Evolutionary conservation across 1,140 invertebrate genomes (phyloP), one percentile per base, ranked within the genome.

Genomic region (Drosophila serrata): DNA sequence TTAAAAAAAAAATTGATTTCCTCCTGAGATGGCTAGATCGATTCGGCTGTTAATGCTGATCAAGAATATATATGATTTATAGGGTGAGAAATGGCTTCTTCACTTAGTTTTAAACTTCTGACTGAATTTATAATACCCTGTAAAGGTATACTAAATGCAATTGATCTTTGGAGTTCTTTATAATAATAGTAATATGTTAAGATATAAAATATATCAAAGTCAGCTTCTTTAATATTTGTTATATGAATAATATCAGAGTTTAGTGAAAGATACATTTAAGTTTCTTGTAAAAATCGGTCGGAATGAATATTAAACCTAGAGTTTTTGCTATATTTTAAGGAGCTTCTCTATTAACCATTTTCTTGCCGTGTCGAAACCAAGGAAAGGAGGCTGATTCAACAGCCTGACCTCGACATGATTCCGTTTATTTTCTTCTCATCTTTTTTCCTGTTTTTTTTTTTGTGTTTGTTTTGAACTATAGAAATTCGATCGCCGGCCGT

Each of bases 401-500:
- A 67, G 24, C 29, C 74, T 76, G 74, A 64, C 62, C 74, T 72
- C 68, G 64, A 75, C 65, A 81, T 68, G 62, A 64, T 58, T 82
- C 53, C 64, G 55, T 80, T 81, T 55, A 75, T 43, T 37, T 37
- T 49, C 33, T 77, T 49, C 69, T 31, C 27, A 22, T 40, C 19
- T 55, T 42, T 42, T 17, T 11, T 4, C n/a, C n/a, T n/a, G n/a
- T n/a, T 17, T 40, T 17, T 65, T 46, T 75, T 65, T 56, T 45
- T 67, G 79, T 35, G 57, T 65, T 58, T 70, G 59, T 67, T 65
- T 58, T 70, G 59, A 70, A 68, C 85, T 65, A 74, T 67, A 80
- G 84, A 88, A 87, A 87, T 87, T 87, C 49, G 82, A 86, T 65
- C 74, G 45, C 17, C 49, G 59, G 42, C 51, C 64, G 68, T 72